Percentiles rank a stretch among this genome's conserved stretches.
These are phyloP conservation scores for Ceramica pisi DNA, from an alignment of 2,888 invertebrate genomes.

Conservation along the genomic window DNA sequence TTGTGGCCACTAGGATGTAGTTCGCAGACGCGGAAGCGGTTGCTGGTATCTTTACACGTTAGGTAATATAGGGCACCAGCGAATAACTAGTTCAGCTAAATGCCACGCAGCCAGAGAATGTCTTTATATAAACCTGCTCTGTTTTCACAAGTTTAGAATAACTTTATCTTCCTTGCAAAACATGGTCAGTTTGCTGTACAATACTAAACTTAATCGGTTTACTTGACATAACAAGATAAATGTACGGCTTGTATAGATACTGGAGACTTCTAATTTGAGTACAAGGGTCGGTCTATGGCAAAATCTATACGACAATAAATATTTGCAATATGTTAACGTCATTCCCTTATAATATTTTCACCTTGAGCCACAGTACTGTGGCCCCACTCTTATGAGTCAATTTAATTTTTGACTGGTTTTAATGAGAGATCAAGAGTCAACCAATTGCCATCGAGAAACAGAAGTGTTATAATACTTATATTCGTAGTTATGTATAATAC, in stretches of 20 bases:
- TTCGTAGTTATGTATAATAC: slow-evolving; percentile 6
- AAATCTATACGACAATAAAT: slow-evolving; percentile 12
- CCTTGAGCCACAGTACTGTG: slow-evolving; percentile 48
- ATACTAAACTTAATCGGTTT: slow-evolving; percentile 43
- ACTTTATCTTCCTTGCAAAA: slow-evolving; percentile 50
- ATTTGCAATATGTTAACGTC: slow-evolving; percentile 14
- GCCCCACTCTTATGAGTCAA: slow-evolving; percentile 52
- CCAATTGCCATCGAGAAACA: slow-evolving; percentile 38
- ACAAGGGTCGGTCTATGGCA: neutral
- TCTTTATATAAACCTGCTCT: slow-evolving; percentile 61
- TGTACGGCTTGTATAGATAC: neutral
- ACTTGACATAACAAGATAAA: slow-evolving; percentile 39
- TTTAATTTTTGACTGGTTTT: slow-evolving; percentile 57
- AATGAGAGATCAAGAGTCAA: slow-evolving; percentile 46
- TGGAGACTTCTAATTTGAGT: slow-evolving; percentile 3
- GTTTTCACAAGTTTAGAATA: slow-evolving; percentile 55
- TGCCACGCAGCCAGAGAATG: slow-evolving; percentile 65
- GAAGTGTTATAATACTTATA: slow-evolving; percentile 23
- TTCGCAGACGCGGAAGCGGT: slow-evolving; percentile 71
- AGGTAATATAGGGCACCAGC: slow-evolving; percentile 71
- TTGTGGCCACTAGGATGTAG: slow-evolving; percentile 72
- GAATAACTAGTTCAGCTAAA: slow-evolving; percentile 68
- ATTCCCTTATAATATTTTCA: slow-evolving; percentile 13
- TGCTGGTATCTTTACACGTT: slow-evolving; percentile 62
- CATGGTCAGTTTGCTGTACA: slow-evolving; percentile 50